phyloP scores from a whole-genome alignment of 2,888 invertebrate genomes.

The Argyresthia albistria region DNA sequence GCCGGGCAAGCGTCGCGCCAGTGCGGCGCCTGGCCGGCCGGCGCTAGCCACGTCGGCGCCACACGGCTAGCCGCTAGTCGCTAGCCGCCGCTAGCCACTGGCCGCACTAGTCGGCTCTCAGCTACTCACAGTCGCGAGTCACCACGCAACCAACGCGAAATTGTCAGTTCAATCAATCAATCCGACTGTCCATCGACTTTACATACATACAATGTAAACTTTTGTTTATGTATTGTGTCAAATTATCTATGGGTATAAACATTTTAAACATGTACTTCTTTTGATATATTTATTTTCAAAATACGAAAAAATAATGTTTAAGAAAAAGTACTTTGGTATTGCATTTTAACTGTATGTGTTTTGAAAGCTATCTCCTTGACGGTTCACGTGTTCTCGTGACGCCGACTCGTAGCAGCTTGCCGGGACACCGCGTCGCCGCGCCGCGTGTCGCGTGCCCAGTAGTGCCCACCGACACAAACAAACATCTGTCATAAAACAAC shows the following conservation, averaged over 20 bases:
- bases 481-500: neutral
- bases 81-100: no score
- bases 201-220: constrained; percentile 15
- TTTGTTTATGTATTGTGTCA: constrained; percentile 50
- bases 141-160: neutral
- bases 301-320: constrained; percentile 45
- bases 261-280: constrained; percentile 50
- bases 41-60: no score
- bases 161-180: constrained; percentile 1
- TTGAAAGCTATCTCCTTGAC: constrained; percentile 45
- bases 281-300: constrained; percentile 62
- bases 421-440: constrained; percentile 9
- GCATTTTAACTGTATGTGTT: constrained; percentile 52
- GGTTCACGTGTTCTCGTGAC: constrained; percentile 32
- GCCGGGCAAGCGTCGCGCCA: neutral
- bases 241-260: constrained; percentile 41
- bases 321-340: constrained; percentile 63
- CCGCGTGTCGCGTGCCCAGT: no score
- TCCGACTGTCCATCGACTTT: constrained; percentile 3
- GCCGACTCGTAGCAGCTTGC: constrained; percentile 10
- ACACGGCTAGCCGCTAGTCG: neutral
- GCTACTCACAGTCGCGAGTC: neutral
- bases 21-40: neutral
- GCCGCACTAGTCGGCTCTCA: no score
- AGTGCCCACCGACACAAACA: no score